Conservation (phyloP, 2,113 vertebrate species). For the Erythrocebus patas region DNA sequence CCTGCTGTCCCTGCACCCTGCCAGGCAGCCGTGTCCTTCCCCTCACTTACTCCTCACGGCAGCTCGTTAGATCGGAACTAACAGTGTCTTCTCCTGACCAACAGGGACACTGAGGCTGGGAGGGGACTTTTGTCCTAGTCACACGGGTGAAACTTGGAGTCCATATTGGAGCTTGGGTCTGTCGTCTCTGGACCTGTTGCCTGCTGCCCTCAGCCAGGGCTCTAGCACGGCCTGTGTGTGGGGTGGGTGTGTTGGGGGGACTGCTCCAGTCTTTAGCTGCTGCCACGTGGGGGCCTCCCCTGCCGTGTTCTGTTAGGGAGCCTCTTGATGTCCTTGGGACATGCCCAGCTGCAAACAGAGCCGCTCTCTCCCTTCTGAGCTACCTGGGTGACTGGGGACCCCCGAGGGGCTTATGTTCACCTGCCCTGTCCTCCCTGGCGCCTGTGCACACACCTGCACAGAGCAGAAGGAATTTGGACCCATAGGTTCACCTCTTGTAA, state of each 20-base stretch:
- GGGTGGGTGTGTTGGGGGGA: no score
- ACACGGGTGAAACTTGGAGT: no score
- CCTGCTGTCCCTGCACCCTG: neutral
- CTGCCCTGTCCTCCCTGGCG: neutral
- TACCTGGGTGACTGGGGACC: neutral
- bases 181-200: no score
- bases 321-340: neutral
- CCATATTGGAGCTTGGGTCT: neutral
- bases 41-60: accelerated
- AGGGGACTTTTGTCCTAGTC: neutral
- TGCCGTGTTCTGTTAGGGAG: accelerated
- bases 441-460: accelerated
- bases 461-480: no score
- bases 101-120: neutral
- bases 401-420: accelerated
- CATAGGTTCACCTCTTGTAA: accelerated
- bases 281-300: accelerated
- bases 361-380: neutral
- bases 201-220: neutral
- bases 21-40: no score
- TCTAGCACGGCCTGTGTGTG: neutral
- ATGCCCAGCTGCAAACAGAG: accelerated
- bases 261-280: no score
- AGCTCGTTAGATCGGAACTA: neutral
- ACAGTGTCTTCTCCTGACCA: neutral